phyloP scores from a whole-genome alignment of 2,888 invertebrate genomes.

The Athrips mouffetella region DNA sequence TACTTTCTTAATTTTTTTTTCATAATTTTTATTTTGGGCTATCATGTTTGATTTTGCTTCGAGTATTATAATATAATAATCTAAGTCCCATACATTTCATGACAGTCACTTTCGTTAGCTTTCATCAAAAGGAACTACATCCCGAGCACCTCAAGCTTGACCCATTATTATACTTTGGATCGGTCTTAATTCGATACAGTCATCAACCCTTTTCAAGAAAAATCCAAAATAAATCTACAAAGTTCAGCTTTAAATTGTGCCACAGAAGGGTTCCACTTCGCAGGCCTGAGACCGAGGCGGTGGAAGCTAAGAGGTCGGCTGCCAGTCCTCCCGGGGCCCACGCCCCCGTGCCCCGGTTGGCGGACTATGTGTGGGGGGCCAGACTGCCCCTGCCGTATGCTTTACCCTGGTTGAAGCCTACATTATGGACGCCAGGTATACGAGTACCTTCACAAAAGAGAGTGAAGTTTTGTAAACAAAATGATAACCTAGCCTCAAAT shows the following conservation, averaged over 20 bases:
- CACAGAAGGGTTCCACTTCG: slow-evolving; percentile 68
- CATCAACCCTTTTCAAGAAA: neutral
- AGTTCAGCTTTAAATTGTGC: slow-evolving; percentile 73
- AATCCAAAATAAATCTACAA: slow-evolving; percentile 29
- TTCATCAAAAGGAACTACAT: too few relatives aligned
- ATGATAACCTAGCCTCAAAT: too few relatives aligned
- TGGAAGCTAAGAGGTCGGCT: slow-evolving; percentile 87
- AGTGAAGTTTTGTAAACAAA: too few relatives aligned
- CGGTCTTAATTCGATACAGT: neutral
- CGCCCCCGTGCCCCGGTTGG: slow-evolving; percentile 88
- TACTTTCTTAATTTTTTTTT: too few relatives aligned
- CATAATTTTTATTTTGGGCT: too few relatives aligned
- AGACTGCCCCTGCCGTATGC: slow-evolving; percentile 82
- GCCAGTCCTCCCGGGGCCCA: slow-evolving; percentile 83
- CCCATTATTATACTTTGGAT: too few relatives aligned
- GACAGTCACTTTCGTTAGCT: too few relatives aligned
- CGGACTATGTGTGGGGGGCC: slow-evolving; percentile 90
- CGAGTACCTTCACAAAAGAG: too few relatives aligned
- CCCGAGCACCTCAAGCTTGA: too few relatives aligned
- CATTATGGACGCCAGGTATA: slow-evolving; percentile 68
- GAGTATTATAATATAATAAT: too few relatives aligned
- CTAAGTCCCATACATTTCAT: too few relatives aligned
- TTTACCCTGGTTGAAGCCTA: slow-evolving; percentile 83
- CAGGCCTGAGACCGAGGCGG: slow-evolving; percentile 79
- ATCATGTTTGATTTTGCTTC: too few relatives aligned